Evolutionary conservation across 2,797 vertebrate genomes (phyloP).

Genomic region (Clarias pachynema): DNA sequence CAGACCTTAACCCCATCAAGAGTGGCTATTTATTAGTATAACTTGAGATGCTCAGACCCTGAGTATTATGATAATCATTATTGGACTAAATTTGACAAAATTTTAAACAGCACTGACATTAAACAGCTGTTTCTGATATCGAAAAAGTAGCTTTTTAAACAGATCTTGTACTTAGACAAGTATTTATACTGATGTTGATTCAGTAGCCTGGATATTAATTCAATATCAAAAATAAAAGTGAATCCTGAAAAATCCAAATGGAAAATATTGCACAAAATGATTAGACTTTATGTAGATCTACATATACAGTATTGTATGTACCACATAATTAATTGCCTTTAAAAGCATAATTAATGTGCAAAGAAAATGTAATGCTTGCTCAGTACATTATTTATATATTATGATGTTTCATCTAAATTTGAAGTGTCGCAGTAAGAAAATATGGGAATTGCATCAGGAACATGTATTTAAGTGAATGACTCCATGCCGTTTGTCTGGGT

Average conservation of each 20-base stretch:
- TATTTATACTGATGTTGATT: neutral
- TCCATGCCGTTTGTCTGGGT: constrained; percentile 68
- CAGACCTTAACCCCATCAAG: too few species aligned
- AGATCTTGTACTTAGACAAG: neutral
- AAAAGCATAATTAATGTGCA: neutral
- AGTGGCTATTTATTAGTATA: neutral
- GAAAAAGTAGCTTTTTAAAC: neutral
- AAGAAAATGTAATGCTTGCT: neutral
- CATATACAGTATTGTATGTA: neutral
- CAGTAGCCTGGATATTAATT: neutral
- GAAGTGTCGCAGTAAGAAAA: neutral
- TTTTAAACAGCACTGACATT: neutral
- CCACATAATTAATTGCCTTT: neutral
- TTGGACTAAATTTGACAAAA: neutral
- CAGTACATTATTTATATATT: neutral
- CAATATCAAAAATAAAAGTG: neutral
- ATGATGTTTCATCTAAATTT: neutral
- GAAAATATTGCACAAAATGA: neutral
- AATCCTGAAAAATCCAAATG: neutral
- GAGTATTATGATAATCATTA: neutral
- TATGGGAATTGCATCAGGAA: neutral
- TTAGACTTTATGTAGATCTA: neutral
- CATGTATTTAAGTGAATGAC: constrained; percentile 58
- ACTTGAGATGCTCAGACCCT: neutral
- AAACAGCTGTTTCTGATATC: neutral